Evolutionary conservation across 2,888 invertebrate genomes (phyloP), one percentile per base, ranked within the genome.

Genomic region (Busseola fusca): DNA sequence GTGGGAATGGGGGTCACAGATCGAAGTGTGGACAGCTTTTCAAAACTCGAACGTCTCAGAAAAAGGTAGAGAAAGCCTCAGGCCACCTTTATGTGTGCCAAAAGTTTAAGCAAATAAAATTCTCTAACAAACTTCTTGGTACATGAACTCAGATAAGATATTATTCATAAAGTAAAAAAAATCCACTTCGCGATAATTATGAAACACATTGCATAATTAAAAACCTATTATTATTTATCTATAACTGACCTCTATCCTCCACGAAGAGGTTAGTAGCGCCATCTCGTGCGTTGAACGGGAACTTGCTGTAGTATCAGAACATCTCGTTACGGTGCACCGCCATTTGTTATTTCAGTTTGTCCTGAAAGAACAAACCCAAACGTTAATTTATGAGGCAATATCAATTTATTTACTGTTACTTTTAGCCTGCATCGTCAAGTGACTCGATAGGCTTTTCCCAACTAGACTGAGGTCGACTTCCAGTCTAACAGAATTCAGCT

Each of bases 221-320:
- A 9, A 16, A 60, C 34, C 4, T 27, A 16, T 52, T 14, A 52
- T 16, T 16, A 42, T 7, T 34, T 62, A 52, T 34, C 10, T 37
- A 48, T 0, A 45, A 66, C 74, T 66, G 37, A 79, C 79, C 63
- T 48, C 25, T 10, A 18, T 25, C 5, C 3, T 48, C 1, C 18
- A 27, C 16, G 30, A 56, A 16, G 14, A 25, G 18, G n/a, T 25
- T 0, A 7, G 50, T 25, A 64, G 56, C 68, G 79, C 74, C 83
- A 79, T 78, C 83, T 82, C 1, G 52, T 59, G 7, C 2, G 18
- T 12, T 3, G 4, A 30, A n/a, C 59, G 12, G 40, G 56, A 57
- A 79, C 68, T 72, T 59, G 14, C 21, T 56, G 3, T 1, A 40
- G 7, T 37, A 64, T 57, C 40, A 12, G 5, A 34, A 18, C 42